Conservation (phyloP, 2,888 invertebrate species). For the Taphrorychus bicolor region DNA sequence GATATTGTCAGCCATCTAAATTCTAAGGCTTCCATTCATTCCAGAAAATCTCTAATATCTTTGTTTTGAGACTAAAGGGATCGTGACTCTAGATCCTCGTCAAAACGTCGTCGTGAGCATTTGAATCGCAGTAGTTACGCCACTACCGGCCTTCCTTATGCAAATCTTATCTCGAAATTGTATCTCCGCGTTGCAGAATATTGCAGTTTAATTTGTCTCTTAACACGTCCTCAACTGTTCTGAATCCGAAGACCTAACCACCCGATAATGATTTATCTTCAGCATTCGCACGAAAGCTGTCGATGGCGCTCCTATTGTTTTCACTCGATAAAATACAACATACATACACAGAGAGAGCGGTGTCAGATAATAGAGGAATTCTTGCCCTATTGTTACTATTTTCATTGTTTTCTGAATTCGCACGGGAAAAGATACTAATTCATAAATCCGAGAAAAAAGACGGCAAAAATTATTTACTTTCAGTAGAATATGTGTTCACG, state of each 20-base stretch:
- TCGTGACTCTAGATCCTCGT: background rate
- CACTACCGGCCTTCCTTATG: background rate
- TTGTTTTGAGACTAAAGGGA: constrained; percentile 1
- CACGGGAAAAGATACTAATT: constrained; percentile 7
- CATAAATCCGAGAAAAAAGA: background rate
- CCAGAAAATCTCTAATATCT: constrained; percentile 29
- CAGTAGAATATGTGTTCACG: too few relatives aligned
- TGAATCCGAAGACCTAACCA: background rate
- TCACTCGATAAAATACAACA: constrained; percentile 31
- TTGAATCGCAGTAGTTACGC: background rate
- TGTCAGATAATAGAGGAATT: constrained; percentile 27
- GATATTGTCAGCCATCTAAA: constrained; percentile 35
- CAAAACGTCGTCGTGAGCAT: background rate
- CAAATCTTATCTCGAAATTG: background rate
- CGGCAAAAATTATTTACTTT: too few relatives aligned
- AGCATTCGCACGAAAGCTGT: constrained; percentile 12
- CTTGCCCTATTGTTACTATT: constrained; percentile 33
- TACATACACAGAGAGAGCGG: constrained; percentile 20
- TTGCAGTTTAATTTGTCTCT: background rate
- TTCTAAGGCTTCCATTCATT: constrained; percentile 30
- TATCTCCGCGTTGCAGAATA: background rate
- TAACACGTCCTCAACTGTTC: background rate
- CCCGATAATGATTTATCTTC: background rate
- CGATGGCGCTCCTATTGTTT: constrained; percentile 34
- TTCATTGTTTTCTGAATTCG: constrained; percentile 37